A percentile compares a stretch with the other conserved stretches of the same genome.
These are phyloP conservation scores for Phania funesta DNA, from an alignment of 2,888 invertebrate species.

Conservation along the genomic window DNA sequence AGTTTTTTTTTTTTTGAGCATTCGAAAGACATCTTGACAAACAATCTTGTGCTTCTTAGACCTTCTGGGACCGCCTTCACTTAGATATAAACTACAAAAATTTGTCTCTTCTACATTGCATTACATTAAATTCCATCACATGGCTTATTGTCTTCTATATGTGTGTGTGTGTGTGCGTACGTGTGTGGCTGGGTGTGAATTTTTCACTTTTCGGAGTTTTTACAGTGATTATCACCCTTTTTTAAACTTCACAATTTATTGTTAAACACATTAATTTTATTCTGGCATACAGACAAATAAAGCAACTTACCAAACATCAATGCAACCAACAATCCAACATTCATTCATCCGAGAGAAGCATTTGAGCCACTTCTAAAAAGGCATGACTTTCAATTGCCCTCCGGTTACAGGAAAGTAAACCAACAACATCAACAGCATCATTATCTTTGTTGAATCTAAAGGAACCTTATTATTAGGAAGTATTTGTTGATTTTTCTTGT, in stretches of 20 bases:
- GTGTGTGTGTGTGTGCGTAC: not conserved
- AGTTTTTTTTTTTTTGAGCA: too few relatives aligned
- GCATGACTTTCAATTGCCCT: constrained; percentile 70
- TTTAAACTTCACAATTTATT: constrained; percentile 62
- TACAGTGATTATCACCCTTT: constrained; percentile 68
- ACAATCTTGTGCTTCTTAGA: too few relatives aligned
- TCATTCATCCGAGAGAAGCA: constrained; percentile 21
- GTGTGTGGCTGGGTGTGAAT: not conserved
- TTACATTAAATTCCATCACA: constrained; percentile 43
- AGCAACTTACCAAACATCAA: constrained; percentile 23
- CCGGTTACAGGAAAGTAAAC: constrained; percentile 47
- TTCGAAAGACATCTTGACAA: too few relatives aligned
- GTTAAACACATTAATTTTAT: constrained; percentile 66
- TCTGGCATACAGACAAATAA: constrained; percentile 32
- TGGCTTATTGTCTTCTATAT: constrained; percentile 43
- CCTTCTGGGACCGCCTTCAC: not conserved
- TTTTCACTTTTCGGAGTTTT: constrained; percentile 27
- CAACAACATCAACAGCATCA: constrained; percentile 9
- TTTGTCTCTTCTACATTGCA: constrained; percentile 48
- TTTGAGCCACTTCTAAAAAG: constrained; percentile 59
- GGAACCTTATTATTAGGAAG: constrained; percentile 39
- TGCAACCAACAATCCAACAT: constrained; percentile 5
- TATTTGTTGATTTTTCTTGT: constrained; percentile 31
- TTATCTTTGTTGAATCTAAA: constrained; percentile 2
- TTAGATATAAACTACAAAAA: not conserved